Percentiles rank a stretch among this genome's conserved stretches.
Evolutionary conservation across 2,113 vertebrate genomes (phyloP).

Genomic region (Myotis yumanensis): DNA sequence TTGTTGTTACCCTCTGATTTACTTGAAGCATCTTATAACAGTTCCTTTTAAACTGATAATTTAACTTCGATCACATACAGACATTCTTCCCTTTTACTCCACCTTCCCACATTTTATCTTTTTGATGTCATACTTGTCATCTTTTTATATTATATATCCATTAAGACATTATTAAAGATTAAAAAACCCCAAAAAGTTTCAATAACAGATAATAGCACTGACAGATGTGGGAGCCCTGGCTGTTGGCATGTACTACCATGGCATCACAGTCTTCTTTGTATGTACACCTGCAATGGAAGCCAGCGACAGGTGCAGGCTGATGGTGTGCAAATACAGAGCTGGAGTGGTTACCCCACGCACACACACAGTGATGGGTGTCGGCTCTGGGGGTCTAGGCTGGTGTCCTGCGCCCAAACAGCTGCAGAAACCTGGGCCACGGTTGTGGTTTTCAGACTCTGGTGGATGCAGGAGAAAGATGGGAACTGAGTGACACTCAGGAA

Average conservation of each 20-base stretch:
- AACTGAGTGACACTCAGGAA: not conserved
- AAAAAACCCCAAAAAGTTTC: no score
- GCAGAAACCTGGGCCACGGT: not conserved
- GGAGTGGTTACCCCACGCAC: not conserved
- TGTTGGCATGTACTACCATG: not conserved
- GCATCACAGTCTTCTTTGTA: not conserved
- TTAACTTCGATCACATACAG: not conserved
- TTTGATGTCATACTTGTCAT: not conserved
- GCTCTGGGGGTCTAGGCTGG: not conserved
- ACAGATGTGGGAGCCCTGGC: no score
- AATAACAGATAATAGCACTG: not conserved
- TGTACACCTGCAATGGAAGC: not conserved
- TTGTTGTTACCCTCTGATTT: no score
- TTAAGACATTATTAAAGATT: not conserved
- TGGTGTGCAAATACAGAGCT: not conserved
- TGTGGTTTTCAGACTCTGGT: not conserved
- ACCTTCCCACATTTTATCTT: not conserved
- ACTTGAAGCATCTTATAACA: not conserved
- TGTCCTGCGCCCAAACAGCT: not conserved
- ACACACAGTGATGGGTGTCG: not conserved
- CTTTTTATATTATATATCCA: not conserved
- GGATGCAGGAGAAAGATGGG: not conserved
- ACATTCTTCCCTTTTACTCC: not conserved
- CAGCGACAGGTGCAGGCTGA: not conserved
- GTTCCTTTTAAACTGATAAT: not conserved